These are phyloP conservation scores for Catajapyx aquilonaris DNA, from an alignment of 1,140 invertebrate species.

Conservation along the genomic window DNA sequence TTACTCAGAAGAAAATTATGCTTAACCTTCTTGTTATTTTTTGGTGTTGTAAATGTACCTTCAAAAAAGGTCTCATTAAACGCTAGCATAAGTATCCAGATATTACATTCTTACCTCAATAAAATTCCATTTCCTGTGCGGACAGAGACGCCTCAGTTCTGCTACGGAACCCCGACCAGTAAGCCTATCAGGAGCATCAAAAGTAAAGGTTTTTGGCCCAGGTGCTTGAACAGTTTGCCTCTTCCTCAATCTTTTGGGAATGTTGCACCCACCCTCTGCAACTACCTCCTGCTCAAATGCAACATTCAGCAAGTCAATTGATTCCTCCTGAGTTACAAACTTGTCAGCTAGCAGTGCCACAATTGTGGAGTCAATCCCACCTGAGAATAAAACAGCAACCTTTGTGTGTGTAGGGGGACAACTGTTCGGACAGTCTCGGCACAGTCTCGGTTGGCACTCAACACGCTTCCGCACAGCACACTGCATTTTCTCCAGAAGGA, in stretches of 20 bases:
- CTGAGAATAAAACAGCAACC: slow-evolving; percentile 78
- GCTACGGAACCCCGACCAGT: slow-evolving; percentile 49
- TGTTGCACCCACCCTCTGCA: slow-evolving; percentile 10
- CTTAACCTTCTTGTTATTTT: too few species aligned
- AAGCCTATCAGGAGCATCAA: slow-evolving; percentile 55
- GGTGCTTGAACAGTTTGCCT: not conserved
- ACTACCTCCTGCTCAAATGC: slow-evolving; percentile 49
- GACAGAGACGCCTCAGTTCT: slow-evolving; percentile 47
- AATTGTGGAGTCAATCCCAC: slow-evolving; percentile 83
- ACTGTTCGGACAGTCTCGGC: too few species aligned
- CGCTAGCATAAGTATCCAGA: not conserved
- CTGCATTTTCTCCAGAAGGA: too few species aligned
- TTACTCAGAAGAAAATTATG: too few species aligned
- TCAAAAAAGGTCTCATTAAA: too few species aligned
- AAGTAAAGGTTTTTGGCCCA: slow-evolving; percentile 16
- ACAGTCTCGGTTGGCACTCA: too few species aligned
- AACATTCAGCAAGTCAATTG: slow-evolving; percentile 90
- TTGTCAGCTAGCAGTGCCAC: slow-evolving; percentile 58
- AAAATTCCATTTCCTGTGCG: slow-evolving; percentile 47
- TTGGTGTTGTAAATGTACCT: too few species aligned
- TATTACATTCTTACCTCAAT: slow-evolving; percentile 28
- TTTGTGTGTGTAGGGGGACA: slow-evolving; percentile 50
- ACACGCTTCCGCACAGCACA: slow-evolving; percentile 14
- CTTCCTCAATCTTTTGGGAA: not conserved
- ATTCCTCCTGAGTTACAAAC: slow-evolving; percentile 38